A percentile compares a stretch with the other conserved stretches of the same genome.
Evolutionary conservation across 2,113 vertebrate species (phyloP).

Genomic region (Paracanthobrama guichenoti): DNA sequence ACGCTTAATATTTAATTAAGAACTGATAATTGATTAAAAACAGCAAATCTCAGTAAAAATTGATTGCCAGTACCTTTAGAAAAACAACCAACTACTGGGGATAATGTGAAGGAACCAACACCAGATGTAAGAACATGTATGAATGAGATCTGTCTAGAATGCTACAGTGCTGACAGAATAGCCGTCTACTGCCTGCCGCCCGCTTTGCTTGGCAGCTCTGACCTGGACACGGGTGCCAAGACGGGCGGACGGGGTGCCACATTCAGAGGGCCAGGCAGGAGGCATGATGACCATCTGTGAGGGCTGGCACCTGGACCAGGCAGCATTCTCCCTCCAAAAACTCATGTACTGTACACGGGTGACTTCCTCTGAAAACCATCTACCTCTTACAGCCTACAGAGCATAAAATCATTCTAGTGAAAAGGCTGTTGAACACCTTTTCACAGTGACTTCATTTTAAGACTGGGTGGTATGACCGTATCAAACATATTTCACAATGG

Average conservation of each 20-base stretch:
- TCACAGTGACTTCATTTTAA: background rate
- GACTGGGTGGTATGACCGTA: too few species aligned
- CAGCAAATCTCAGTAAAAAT: too few species aligned
- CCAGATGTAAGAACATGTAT: background rate
- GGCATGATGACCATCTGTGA: slow-evolving; percentile 70
- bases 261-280: slow-evolving; percentile 56
- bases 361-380: slow-evolving; percentile 41
- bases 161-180: slow-evolving; percentile 57
- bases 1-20: too few species aligned
- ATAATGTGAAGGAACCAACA: background rate
- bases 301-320: slow-evolving; percentile 62
- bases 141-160: slow-evolving; percentile 5
- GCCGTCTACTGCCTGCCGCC: slow-evolving; percentile 64
- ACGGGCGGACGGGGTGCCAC: slow-evolving; percentile 54
- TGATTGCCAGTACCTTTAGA: background rate
- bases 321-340: slow-evolving; percentile 57
- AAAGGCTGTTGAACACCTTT: background rate
- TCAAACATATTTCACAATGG: background rate
- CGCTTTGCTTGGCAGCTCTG: slow-evolving; percentile 65
- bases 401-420: background rate
- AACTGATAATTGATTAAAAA: too few species aligned
- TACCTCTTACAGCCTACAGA: slow-evolving; percentile 8
- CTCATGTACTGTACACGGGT: slow-evolving; percentile 63
- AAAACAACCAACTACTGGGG: background rate
- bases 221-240: slow-evolving; percentile 64